Conservation (phyloP, 2,797 vertebrate genomes). For the Smutsia temminckii region DNA sequence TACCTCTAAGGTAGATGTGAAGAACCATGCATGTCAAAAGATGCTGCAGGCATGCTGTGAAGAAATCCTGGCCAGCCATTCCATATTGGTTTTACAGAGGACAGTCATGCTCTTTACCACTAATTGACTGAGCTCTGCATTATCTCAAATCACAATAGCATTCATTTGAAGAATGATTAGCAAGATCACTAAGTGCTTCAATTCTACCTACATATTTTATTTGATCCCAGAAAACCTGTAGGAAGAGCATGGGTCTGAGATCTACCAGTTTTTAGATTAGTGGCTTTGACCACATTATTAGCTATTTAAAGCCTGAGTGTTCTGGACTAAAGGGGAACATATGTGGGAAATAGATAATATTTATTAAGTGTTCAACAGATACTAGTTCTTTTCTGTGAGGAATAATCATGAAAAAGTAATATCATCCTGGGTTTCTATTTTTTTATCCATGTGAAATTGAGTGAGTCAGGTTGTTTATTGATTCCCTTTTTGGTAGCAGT, state of each 20-base stretch:
- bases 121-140: conserved; percentile 25
- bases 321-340: neutral
- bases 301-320: neutral
- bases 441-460: neutral
- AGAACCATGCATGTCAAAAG: neutral
- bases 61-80: neutral
- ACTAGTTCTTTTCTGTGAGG: neutral
- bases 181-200: conserved; percentile 40
- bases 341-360: neutral
- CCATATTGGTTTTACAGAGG: neutral
- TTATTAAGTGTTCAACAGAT: conserved; percentile 38
- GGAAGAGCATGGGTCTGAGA: neutral
- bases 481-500: neutral
- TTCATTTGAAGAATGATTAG: conserved; percentile 43
- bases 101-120: conserved; percentile 5
- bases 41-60: neutral
- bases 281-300: neutral
- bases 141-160: conserved; percentile 28
- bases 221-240: neutral
- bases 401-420: neutral
- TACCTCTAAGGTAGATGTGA: neutral
- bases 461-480: neutral
- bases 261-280: neutral
- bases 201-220: conserved; percentile 31
- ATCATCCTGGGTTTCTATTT: neutral